Percentiles rank a stretch among this genome's conserved stretches.
Conservation (phyloP, 2,888 invertebrate species). For the Crematogaster levior region DNA sequence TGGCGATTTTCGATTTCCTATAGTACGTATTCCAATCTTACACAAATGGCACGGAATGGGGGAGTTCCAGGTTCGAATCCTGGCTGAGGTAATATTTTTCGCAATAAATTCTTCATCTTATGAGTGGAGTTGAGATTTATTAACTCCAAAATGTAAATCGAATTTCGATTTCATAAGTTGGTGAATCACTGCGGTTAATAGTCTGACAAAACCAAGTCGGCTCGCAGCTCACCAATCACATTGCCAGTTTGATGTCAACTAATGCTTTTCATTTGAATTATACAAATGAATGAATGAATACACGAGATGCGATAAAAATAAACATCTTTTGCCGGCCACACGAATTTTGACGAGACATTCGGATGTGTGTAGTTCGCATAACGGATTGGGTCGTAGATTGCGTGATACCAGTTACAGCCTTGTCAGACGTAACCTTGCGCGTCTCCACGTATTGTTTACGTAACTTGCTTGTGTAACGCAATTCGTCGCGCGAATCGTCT, state of each 20-base stretch:
- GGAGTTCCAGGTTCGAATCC: too few species aligned
- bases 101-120: too few species aligned
- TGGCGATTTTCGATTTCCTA: background rate
- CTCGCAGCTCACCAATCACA: too few species aligned
- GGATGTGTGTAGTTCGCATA: background rate
- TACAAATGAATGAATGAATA: too few species aligned
- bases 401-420: slow-evolving; percentile 7
- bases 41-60: background rate
- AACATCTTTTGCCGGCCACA: background rate
- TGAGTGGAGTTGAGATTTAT: too few species aligned
- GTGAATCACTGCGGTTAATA: too few species aligned
- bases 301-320: background rate
- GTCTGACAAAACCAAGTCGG: too few species aligned
- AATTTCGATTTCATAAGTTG: too few species aligned
- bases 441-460: background rate
- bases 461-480: slow-evolving; percentile 42
- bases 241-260: too few species aligned
- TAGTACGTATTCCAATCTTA: background rate
- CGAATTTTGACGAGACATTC: background rate
- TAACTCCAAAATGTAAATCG: too few species aligned
- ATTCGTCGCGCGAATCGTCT: slow-evolving; percentile 7
- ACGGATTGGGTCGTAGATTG: slow-evolving; percentile 19
- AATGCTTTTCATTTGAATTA: too few species aligned
- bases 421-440: slow-evolving; percentile 31
- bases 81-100: too few species aligned